These are phyloP conservation scores for Dynastes maya DNA, from an alignment of 2,888 invertebrate genomes.

Conservation along the genomic window DNA sequence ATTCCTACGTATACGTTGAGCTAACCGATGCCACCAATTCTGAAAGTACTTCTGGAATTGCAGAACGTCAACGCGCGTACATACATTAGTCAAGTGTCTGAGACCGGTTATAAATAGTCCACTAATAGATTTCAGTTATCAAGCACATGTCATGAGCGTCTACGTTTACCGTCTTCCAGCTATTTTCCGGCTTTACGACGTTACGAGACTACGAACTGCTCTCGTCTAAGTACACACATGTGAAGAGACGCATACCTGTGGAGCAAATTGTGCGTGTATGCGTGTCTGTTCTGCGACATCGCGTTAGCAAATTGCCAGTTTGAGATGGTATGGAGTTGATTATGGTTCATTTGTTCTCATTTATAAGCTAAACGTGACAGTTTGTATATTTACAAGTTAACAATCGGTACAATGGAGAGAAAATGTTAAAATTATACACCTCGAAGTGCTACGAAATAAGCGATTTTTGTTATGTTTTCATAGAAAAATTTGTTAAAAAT, in stretches of 20 bases:
- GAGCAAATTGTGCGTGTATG: neutral
- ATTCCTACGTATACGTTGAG: slow-evolving; percentile 20
- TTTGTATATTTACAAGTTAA: no score
- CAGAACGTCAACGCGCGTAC: slow-evolving; percentile 1
- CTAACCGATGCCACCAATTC: slow-evolving; percentile 33
- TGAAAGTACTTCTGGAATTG: slow-evolving; percentile 34
- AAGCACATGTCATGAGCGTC: slow-evolving; percentile 47
- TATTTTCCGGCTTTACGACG: slow-evolving; percentile 15
- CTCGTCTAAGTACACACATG: slow-evolving; percentile 27
- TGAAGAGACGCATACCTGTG: slow-evolving; percentile 1
- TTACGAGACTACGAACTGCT: slow-evolving; percentile 3
- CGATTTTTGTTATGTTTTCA: no score
- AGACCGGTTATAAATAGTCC: slow-evolving; percentile 46
- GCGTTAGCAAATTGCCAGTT: slow-evolving; percentile 10
- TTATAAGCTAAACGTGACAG: no score
- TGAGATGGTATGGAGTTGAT: no score
- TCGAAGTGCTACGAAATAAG: no score
- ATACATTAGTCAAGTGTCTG: slow-evolving; percentile 43
- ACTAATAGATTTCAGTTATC: slow-evolving; percentile 50
- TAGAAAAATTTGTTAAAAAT: no score
- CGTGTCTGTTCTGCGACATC: slow-evolving; percentile 19
- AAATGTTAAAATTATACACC: no score
- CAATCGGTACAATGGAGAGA: no score
- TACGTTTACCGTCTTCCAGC: slow-evolving; percentile 33
- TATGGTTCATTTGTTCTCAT: no score